phyloP scores from a whole-genome alignment of 2,113 vertebrate genomes.

The Pithys albifrons region DNA sequence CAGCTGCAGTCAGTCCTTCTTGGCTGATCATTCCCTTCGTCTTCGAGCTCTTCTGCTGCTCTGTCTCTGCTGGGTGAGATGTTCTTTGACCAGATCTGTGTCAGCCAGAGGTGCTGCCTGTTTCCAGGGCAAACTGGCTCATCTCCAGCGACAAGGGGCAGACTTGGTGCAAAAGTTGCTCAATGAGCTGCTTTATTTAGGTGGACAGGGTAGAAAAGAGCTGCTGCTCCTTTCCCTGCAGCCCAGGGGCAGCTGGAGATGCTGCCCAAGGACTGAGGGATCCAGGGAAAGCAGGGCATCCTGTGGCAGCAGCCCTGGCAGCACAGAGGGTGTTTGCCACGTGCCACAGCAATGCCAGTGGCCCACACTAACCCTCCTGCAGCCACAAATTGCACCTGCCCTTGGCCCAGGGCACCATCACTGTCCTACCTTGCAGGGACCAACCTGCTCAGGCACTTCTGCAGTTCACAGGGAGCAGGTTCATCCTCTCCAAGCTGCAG shows the following conservation, averaged over 20 bases:
- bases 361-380: not conserved
- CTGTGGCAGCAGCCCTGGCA: not conserved
- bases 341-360: fast-evolving
- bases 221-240: not conserved
- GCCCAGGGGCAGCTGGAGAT: fast-evolving
- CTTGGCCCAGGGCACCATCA: fast-evolving
- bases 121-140: not conserved
- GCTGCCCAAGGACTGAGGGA: not conserved
- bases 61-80: fast-evolving
- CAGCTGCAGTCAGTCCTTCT: fast-evolving
- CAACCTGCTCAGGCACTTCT: not conserved
- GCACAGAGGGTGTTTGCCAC: fast-evolving
- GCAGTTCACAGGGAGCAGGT: not conserved
- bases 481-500: fast-evolving
- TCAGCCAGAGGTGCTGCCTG: not conserved
- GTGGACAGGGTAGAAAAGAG: fast-evolving
- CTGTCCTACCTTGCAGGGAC: not conserved
- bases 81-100: not conserved
- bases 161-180: fast-evolving
- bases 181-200: fast-evolving
- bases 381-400: fast-evolving
- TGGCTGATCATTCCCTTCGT: fast-evolving
- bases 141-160: fast-evolving
- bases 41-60: not conserved
- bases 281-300: fast-evolving